Evolutionary conservation across 2,888 invertebrate genomes (phyloP).

Genomic region (Ganaspis brasiliensis): DNA sequence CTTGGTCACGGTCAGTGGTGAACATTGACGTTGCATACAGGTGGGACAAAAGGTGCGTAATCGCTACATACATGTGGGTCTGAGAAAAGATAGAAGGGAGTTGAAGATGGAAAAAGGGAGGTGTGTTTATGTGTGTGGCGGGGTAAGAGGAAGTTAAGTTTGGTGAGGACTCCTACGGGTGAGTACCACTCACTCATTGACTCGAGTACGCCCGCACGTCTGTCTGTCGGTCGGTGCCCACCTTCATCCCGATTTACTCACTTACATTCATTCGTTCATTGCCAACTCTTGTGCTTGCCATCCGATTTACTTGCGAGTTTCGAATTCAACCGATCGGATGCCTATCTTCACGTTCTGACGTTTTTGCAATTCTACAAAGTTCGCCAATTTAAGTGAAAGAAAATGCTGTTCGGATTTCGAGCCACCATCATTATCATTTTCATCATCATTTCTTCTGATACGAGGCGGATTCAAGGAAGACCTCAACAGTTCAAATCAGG

Average conservation of each 20-base stretch:
- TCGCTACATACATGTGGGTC: slow-evolving; percentile 58
- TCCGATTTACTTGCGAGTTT: slow-evolving; percentile 30
- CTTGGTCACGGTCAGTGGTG: slow-evolving; percentile 11
- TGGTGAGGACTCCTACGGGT: slow-evolving; percentile 71
- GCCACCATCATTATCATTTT: slow-evolving; percentile 56
- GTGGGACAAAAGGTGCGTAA: slow-evolving; percentile 53
- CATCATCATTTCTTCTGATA: slow-evolving; percentile 58
- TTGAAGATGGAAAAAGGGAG: slow-evolving; percentile 47
- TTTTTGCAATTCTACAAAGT: neutral
- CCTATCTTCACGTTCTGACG: neutral
- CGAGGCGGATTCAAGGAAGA: slow-evolving; percentile 62
- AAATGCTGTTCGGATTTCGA: slow-evolving; percentile 56
- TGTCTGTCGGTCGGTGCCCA: slow-evolving; percentile 64
- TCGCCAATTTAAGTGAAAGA: slow-evolving; percentile 4
- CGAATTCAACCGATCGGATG: slow-evolving; percentile 13
- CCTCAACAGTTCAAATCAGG: slow-evolving; percentile 70
- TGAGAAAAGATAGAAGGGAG: slow-evolving; percentile 52
- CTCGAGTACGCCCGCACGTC: slow-evolving; percentile 73
- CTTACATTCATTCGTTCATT: slow-evolving; percentile 50
- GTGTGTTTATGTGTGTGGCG: slow-evolving; percentile 45
- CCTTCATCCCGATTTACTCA: slow-evolving; percentile 42
- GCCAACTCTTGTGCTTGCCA: slow-evolving; percentile 44
- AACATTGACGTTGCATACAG: slow-evolving; percentile 40
- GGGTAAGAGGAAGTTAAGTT: slow-evolving; percentile 65
- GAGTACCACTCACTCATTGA: slow-evolving; percentile 75